Percentiles rank a stretch among this genome's conserved stretches.
Evolutionary conservation across 2,888 invertebrate species (phyloP).

Genomic region (Drosophila birchii): DNA sequence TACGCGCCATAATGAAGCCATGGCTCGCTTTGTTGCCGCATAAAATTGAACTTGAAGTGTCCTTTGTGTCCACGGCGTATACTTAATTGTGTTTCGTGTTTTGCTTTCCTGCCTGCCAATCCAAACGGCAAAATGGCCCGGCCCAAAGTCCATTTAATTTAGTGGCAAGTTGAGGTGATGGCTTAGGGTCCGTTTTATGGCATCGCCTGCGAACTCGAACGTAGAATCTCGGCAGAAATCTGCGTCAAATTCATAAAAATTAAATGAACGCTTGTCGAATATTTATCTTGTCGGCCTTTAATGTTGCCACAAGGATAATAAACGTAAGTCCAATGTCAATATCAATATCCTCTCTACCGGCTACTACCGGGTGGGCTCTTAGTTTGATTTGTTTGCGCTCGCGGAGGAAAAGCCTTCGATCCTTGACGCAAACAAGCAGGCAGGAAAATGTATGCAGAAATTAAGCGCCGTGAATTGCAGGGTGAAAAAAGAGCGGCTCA

Average conservation of each 20-base stretch:
- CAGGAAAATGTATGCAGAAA: conserved; percentile 30
- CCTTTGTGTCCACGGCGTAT: conserved; percentile 54
- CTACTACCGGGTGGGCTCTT: conserved; percentile 19
- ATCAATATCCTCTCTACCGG: conserved; percentile 22
- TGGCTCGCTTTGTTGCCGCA: conserved; percentile 44
- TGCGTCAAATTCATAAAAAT: conserved; percentile 31
- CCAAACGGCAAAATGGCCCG: conserved; percentile 50
- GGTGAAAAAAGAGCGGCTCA: conserved; percentile 18
- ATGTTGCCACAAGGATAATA: conserved; percentile 43
- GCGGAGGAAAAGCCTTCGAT: conserved; percentile 9
- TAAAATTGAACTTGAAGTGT: conserved; percentile 62
- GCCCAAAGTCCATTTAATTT: conserved; percentile 61
- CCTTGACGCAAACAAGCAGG: conserved; percentile 23
- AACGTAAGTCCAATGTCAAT: conserved; percentile 43
- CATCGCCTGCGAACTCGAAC: not conserved
- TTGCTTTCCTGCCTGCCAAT: conserved; percentile 37
- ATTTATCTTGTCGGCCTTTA: conserved; percentile 44
- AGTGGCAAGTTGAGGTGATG: conserved; percentile 47
- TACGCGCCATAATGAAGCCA: conserved; percentile 64
- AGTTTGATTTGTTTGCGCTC: conserved; percentile 33
- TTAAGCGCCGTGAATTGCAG: conserved; percentile 26
- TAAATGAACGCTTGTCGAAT: conserved; percentile 26
- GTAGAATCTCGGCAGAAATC: conserved; percentile 35
- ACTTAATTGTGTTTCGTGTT: conserved; percentile 69
- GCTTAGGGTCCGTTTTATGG: conserved; percentile 44